Evolutionary conservation across 2,113 vertebrate genomes (phyloP).

Genomic region (Melanostigma gelatinosum): DNA sequence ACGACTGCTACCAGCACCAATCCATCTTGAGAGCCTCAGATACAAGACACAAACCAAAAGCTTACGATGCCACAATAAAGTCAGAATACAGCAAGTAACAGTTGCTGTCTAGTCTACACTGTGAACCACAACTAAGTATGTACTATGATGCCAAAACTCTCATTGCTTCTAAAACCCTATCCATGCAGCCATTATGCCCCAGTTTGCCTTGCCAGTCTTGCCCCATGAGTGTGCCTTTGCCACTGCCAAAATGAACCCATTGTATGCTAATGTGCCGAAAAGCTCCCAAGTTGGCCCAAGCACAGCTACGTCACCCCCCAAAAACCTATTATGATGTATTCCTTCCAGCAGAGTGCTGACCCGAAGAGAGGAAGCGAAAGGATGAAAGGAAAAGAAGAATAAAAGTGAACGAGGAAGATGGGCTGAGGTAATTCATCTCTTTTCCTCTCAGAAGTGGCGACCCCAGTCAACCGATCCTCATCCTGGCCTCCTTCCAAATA

Average conservation of each 20-base stretch:
- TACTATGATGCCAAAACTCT: slow-evolving; percentile 49
- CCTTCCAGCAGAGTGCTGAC: slow-evolving; percentile 62
- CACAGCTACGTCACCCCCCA: slow-evolving; percentile 59
- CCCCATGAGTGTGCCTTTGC: slow-evolving; percentile 41
- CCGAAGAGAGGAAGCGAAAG: slow-evolving; percentile 27
- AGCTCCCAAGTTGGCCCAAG: slow-evolving; percentile 57
- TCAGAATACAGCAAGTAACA: slow-evolving; percentile 21
- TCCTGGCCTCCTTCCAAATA: slow-evolving; percentile 52
- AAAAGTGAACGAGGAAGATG: slow-evolving; percentile 35
- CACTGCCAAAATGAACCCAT: slow-evolving; percentile 64
- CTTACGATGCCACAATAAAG: slow-evolving; percentile 24
- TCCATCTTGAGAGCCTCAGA: slow-evolving; percentile 27
- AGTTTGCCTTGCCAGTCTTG: slow-evolving; percentile 59
- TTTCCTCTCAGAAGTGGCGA: slow-evolving; percentile 46
- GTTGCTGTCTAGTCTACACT: slow-evolving; percentile 31
- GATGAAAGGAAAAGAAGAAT: slow-evolving; percentile 44
- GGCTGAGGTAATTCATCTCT: slow-evolving; percentile 54
- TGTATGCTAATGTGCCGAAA: slow-evolving; percentile 78
- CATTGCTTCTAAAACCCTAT: slow-evolving; percentile 61
- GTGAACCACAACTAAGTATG: slow-evolving; percentile 25
- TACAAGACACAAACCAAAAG: slow-evolving; percentile 19
- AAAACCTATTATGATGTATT: slow-evolving; percentile 68
- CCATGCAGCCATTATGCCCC: slow-evolving; percentile 59
- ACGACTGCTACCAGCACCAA: slow-evolving; percentile 18
- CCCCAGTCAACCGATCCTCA: slow-evolving; percentile 36